phyloP scores from a whole-genome alignment of 2,888 invertebrate species.

The Drosophila differens region DNA sequence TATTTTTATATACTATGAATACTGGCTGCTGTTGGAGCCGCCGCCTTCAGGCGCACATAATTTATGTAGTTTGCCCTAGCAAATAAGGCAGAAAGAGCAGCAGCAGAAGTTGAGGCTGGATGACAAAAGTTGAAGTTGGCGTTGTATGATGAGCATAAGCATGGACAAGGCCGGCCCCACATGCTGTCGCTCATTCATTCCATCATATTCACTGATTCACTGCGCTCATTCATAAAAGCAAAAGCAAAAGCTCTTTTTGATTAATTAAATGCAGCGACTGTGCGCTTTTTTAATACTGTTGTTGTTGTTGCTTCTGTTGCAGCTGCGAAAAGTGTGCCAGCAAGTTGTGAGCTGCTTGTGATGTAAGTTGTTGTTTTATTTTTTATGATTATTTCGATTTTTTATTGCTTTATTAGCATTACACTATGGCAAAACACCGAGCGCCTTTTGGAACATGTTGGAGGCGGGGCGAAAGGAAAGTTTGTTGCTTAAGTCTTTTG shows the following conservation, averaged over 20 bases:
- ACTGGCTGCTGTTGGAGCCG: constrained; percentile 35
- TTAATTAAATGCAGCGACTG: constrained; percentile 75
- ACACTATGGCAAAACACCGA: constrained; percentile 45
- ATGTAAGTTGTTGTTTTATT: constrained; percentile 60
- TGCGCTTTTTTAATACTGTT: constrained; percentile 42
- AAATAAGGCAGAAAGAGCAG: constrained; percentile 23
- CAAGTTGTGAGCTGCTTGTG: constrained; percentile 57
- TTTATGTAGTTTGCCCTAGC: constrained; percentile 65
- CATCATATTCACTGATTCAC: constrained; percentile 58
- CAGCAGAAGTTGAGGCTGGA: constrained; percentile 42
- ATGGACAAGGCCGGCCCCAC: constrained; percentile 48
- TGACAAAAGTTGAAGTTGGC: constrained; percentile 65
- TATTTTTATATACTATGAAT: constrained; percentile 70
- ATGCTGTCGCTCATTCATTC: constrained; percentile 52
- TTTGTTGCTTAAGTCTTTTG: constrained; percentile 58
- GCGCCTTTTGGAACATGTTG: constrained; percentile 23
- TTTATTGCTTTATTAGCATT: constrained; percentile 72
- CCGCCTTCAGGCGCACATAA: constrained; percentile 52
- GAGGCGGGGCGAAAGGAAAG: constrained; percentile 46
- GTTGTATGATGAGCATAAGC: constrained; percentile 13
- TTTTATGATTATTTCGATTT: constrained; percentile 56
- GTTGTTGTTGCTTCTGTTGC: constrained; percentile 33
- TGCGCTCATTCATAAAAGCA: constrained; percentile 70
- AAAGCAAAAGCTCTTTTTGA: constrained; percentile 71
- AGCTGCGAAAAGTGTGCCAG: constrained; percentile 73